phyloP scores from a whole-genome alignment of 1,140 invertebrate species.

The Idris sp. region DNA sequence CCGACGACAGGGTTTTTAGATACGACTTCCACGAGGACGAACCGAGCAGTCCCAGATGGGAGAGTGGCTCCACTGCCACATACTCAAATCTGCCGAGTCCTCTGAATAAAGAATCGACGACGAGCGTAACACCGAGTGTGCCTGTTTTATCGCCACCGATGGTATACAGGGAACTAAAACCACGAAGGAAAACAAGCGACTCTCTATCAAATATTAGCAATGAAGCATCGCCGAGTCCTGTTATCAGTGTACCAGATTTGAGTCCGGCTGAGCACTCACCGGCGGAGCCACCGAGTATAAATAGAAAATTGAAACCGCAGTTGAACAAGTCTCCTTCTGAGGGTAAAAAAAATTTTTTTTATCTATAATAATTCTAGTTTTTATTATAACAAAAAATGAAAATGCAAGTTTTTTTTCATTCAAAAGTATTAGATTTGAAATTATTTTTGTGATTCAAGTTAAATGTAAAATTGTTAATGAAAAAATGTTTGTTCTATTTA shows the following conservation, averaged over 20 bases:
- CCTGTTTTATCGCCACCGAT: conserved; percentile 81
- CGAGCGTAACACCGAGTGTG: conserved; percentile 63
- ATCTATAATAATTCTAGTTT: too few species aligned
- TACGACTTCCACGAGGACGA: conserved; percentile 81
- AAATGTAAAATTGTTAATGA: too few species aligned
- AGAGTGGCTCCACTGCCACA: conserved; percentile 77
- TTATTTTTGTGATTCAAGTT: too few species aligned
- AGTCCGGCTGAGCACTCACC: conserved; percentile 74
- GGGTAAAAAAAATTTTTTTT: conserved; percentile 61
- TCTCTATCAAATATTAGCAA: conserved; percentile 77
- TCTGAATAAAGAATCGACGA: conserved; percentile 69
- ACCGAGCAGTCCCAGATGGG: conserved; percentile 80
- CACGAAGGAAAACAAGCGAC: conserved; percentile 82
- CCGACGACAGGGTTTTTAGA: conserved; percentile 81
- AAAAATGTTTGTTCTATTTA: too few species aligned
- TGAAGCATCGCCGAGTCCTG: conserved; percentile 74
- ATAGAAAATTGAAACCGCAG: conserved; percentile 80
- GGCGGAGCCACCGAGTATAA: conserved; percentile 78
- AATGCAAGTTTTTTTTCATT: too few species aligned
- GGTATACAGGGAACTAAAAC: conserved; percentile 86
- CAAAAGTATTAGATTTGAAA: too few species aligned
- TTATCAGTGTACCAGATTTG: conserved; percentile 58
- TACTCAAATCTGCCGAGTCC: conserved; percentile 82
- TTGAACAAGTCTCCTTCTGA: conserved; percentile 69
- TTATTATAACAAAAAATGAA: too few species aligned